Base-by-base conservation (phyloP, 1,140 invertebrate species). In the Melitaea cinxia region DNA sequence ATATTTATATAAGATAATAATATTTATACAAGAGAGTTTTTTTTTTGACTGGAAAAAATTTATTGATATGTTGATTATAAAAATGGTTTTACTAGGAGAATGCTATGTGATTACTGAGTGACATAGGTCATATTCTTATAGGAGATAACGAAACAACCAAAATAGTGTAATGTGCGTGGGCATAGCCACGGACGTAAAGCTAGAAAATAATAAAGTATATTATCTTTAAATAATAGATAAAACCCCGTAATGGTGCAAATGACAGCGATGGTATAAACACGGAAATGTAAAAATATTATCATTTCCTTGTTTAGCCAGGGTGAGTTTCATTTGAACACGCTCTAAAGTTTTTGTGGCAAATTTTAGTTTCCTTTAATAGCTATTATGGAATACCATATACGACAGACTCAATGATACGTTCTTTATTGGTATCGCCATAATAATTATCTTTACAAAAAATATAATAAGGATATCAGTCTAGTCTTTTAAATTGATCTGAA, bases 291-390 rank as follows among this genome's bases (percentile, higher is more conserved):
- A 10, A 21, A 12, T 21, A 47, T 23, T 47, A 12, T 7, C 10
- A 42, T 42, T 42, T 42, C 37, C 37, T 42, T 7, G 17, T 42
- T n/a, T 6, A 42, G 15, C 12, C 37, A 23, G 10, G 21, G 6
- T 17, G 12, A 21, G 17, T 47, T 47, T 7, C 0, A 10, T 47
- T 23, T 14, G 23, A 12, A 23, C 42, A 23, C 2, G 42, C 2
- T 1, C 37, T 15, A 17, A 42, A 23, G 42, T 47, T 47, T 23
- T 47, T 47, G 21, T 47, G 21, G 42, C 23, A 47, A 47, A 47
- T 23, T 47, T 47, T 47, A 47, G 42, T 47, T 47, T 47, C 42
- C 42, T 47, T 47, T 47, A 21, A 47, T 23, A 12, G 19, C 19
- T 12, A 21, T 47, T 47, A 47, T 12, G 19, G 42, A 21, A 21